These are phyloP conservation scores for Ellobium chinense DNA, from an alignment of 2,888 invertebrate genomes.

Conservation along the genomic window DNA sequence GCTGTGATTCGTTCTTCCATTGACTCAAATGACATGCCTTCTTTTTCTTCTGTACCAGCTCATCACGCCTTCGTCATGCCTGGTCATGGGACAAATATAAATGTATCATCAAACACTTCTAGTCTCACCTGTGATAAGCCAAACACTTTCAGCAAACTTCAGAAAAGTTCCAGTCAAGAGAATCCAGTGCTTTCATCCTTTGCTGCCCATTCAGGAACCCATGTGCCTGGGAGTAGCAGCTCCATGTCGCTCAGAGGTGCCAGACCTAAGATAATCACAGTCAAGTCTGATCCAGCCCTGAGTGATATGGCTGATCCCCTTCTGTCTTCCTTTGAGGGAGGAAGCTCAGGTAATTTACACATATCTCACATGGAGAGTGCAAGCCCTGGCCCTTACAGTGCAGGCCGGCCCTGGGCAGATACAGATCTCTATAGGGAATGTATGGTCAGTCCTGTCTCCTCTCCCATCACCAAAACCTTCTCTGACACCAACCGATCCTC, in stretches of 20 bases:
- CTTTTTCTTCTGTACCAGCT: not conserved
- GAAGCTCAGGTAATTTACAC: not conserved
- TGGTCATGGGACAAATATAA: not conserved
- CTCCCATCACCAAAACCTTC: constrained; percentile 4
- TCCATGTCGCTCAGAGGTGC: not conserved
- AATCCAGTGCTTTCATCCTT: not conserved
- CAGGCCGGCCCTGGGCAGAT: constrained; percentile 19
- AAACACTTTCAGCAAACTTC: no score
- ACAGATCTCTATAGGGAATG: constrained; percentile 5
- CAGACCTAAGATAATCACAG: not conserved
- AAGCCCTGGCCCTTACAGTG: constrained; percentile 6
- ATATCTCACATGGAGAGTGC: not conserved
- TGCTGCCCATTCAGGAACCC: not conserved
- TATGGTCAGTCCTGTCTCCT: constrained; percentile 18
- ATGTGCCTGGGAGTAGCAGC: not conserved
- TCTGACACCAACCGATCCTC: not conserved
- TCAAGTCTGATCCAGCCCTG: constrained; percentile 27
- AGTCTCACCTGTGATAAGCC: no score
- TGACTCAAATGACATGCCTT: not conserved
- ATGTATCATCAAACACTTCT: not conserved
- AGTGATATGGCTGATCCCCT: not conserved
- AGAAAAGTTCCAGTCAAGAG: not conserved
- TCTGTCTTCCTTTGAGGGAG: not conserved
- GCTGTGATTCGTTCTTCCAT: not conserved
- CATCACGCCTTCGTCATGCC: not conserved